These are phyloP conservation scores for Cephalopachus bancanus DNA, from an alignment of 2,797 vertebrate species.

Conservation along the genomic window DNA sequence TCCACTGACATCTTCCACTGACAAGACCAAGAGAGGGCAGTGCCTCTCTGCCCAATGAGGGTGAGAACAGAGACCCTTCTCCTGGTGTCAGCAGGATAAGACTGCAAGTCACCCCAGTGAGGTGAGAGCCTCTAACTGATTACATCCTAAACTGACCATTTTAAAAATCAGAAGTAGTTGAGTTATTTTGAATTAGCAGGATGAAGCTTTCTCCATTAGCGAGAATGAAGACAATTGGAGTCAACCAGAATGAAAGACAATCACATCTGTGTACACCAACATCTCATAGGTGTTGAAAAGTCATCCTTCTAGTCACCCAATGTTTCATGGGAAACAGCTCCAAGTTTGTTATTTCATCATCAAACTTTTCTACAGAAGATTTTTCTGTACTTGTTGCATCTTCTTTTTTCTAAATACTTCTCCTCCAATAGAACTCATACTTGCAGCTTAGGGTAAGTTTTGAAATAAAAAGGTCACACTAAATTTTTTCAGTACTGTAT, in stretches of 20 bases:
- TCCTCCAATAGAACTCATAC: neutral
- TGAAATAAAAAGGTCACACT: neutral
- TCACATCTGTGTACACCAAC: neutral
- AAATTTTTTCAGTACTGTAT: neutral
- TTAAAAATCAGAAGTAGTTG: neutral
- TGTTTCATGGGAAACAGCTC: neutral
- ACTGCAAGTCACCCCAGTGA: no score
- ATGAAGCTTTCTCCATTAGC: neutral
- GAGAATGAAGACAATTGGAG: neutral
- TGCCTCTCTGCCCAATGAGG: accelerated
- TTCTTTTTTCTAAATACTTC: neutral
- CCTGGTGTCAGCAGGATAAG: neutral
- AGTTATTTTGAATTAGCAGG: neutral
- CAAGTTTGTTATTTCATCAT: neutral
- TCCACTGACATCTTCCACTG: neutral
- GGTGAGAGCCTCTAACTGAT: neutral
- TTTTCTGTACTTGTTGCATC: neutral
- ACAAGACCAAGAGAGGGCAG: neutral
- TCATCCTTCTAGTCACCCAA: no score
- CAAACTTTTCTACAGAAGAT: neutral
- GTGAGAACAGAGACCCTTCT: no score
- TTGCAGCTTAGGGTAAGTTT: neutral
- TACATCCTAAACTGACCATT: neutral
- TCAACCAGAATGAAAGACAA: neutral
- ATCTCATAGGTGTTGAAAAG: neutral